Evolutionary conservation across 2,113 vertebrate genomes (phyloP), one percentile per base, ranked within the genome.

Genomic region (Hiodon alosoides): DNA sequence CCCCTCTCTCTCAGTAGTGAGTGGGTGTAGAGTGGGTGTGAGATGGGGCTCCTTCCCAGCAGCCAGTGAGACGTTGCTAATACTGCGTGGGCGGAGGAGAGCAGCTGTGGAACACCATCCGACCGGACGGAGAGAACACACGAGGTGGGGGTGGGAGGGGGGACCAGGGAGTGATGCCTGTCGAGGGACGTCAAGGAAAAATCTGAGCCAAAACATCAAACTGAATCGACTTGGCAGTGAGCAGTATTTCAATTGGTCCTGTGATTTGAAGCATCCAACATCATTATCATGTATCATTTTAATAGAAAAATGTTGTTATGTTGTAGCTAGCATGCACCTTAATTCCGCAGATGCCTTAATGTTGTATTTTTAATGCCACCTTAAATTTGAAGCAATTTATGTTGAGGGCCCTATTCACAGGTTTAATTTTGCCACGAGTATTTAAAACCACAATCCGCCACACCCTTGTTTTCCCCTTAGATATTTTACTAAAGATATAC

Each of bases 41-140:
- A 31, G 31, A 31, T 72, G 73, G 61, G 71, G 58, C 70, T 66
- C 46, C 59, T 59, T 77, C 74, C 68, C 65, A 76, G 73, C 50
- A 74, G 70, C 74, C 47, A 74, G 61, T 76, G 67, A 74, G 72
- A 78, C 52, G 73, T 67, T 53, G 69, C 75, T 81, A 79, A 78
- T 81, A 81, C 81, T 73, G 72, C 50, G 7, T 4, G 62, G 70
- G 51, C 51, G 69, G 75, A 75, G 50, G 57, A 71, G 64, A 59
- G 64, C 74, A 57, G 67, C 67, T 54, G 62, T 76, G 64, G 81
- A 80, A 86, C 79, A 61, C 58, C 50, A 78, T 83, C 47, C 78
- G 69, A 78, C 78, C 73, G 67, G 78, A 73, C 72, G 2, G 31
- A 31, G 31, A 31, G 31, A 31, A 31, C 31, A 31, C 31, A 31